These are phyloP conservation scores for Heterohyrax brucei DNA, from an alignment of 2,797 vertebrate genomes.

Conservation along the genomic window DNA sequence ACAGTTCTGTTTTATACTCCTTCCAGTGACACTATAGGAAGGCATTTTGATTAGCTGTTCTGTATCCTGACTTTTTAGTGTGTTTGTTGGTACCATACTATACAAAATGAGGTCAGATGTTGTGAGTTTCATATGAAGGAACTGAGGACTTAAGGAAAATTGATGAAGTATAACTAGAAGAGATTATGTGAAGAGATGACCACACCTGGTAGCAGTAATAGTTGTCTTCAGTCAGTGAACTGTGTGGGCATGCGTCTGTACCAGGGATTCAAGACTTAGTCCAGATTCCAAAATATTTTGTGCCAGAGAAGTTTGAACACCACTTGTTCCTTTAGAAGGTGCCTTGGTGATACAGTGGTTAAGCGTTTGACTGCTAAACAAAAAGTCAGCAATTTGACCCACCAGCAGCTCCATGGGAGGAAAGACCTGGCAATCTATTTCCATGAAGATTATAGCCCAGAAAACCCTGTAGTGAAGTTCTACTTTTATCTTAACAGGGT, in stretches of 20 bases:
- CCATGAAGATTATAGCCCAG: too few species aligned
- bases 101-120: neutral
- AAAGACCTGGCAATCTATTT: too few species aligned
- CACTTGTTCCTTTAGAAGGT: neutral
- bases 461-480: too few species aligned
- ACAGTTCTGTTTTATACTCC: neutral
- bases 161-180: neutral
- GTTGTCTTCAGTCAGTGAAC: slow-evolving; percentile 1
- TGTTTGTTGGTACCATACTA: neutral
- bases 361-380: too few species aligned
- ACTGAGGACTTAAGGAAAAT: slow-evolving; percentile 52
- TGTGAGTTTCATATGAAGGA: slow-evolving; percentile 30
- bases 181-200: neutral
- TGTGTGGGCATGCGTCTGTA: neutral
- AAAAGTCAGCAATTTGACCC: too few species aligned
- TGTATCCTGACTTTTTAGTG: slow-evolving; percentile 51
- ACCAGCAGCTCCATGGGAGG: too few species aligned
- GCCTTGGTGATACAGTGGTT: neutral
- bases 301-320: neutral
- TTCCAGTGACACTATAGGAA: neutral
- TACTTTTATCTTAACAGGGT: too few species aligned
- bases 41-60: neutral
- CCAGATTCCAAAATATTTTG: slow-evolving; percentile 33
- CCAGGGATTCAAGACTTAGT: slow-evolving; percentile 22
- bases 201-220: slow-evolving; percentile 2